Base-by-base conservation (phyloP, 2,113 vertebrate genomes). In the Clarias magur region DNA sequence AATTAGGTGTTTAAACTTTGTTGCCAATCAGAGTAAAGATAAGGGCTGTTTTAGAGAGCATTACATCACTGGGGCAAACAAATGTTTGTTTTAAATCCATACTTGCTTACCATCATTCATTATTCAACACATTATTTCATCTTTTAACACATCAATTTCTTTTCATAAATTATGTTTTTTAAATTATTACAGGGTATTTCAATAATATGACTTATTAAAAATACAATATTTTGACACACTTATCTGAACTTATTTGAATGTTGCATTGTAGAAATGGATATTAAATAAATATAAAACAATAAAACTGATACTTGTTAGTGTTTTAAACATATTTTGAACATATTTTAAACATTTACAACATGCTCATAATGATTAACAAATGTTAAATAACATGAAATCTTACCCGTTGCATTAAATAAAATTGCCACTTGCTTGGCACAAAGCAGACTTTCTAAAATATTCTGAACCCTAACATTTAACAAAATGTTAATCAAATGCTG, bases 1-100 rank as follows among this genome's bases (percentile, higher is more conserved):
- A 85, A 85, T 85, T 89, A 83, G 65, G n/a, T 19, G 4, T 57
- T 23, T 17, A 3, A 34, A 54, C 76, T 42, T 78, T 79, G 13
- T 3, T 72, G 34, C 76, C 82, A 87, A 70, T 89, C 53, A 82
- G 59, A 85, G 25, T 42, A 15, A 75, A 82, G 27, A 3, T 54
- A 70, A 65, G 5, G 57, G 19, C 63, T 63, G 8, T 53, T 70
- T 54, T 53, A 23, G 60, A 59, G 54, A 79, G 59, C 2, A 15
- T 54, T 27, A 84, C 82, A 84, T 83, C 65, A 70, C 30, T 10
- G 1, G 23, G 4, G 21, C 42, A 82, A 25, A 53, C 60, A 78
- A 53, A 21, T 12, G 10, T 13, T 25, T 75, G 48, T n/a, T n/a
- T 76, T 76, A 75, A 75, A 48, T 75, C 21, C 10, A 25, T 25